These are phyloP conservation scores for Leptothorax acervorum DNA, from an alignment of 2,888 invertebrate genomes.

Conservation along the genomic window DNA sequence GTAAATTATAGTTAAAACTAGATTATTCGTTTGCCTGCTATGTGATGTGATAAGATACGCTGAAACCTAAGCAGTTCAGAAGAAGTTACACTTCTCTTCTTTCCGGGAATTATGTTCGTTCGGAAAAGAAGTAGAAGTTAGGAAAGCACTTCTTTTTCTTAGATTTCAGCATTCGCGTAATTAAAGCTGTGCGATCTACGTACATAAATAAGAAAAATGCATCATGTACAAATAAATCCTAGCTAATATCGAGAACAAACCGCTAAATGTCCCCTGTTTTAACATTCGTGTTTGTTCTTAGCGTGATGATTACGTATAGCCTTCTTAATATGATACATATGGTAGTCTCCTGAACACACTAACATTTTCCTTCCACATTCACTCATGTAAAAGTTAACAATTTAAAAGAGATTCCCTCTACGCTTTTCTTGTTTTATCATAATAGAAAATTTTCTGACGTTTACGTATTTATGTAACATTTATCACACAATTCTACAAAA, in stretches of 20 bases:
- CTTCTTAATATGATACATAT: neutral
- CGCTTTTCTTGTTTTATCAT: neutral
- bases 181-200: neutral
- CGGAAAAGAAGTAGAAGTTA: neutral
- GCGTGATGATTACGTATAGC: neutral
- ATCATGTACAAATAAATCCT: neutral
- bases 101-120: neutral
- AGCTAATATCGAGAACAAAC: neutral
- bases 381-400: constrained; percentile 1
- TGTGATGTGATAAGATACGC: neutral
- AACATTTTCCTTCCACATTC: neutral
- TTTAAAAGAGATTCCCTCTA: neutral
- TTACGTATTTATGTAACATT: constrained; percentile 26
- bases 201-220: constrained; percentile 20
- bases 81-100: neutral
- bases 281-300: neutral
- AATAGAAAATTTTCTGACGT: neutral
- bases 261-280: neutral
- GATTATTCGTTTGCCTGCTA: neutral
- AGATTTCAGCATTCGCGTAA: neutral
- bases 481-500: neutral
- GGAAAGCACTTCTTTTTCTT: neutral
- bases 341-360: neutral
- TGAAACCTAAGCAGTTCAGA: neutral
- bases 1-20: neutral